These are phyloP conservation scores for Clarias fuscus DNA, from an alignment of 2,797 vertebrate genomes.

Conservation along the genomic window DNA sequence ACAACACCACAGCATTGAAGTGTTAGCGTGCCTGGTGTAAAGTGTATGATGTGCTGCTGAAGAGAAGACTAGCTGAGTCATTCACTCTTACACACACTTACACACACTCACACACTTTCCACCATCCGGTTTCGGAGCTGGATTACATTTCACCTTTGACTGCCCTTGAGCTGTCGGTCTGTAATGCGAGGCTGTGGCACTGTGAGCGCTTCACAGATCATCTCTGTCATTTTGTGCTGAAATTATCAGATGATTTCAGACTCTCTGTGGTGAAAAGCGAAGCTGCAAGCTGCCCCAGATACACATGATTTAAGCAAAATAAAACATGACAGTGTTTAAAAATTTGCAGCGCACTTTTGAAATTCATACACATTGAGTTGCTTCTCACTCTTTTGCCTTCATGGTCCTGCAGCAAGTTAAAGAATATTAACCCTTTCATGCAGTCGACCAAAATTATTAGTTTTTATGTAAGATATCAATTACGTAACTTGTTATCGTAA, in stretches of 20 bases:
- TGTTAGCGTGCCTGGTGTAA: conserved; percentile 23
- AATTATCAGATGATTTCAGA: neutral
- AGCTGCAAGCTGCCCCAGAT: conserved; percentile 18
- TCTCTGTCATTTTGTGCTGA: neutral
- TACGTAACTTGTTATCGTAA: neutral
- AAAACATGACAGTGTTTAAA: conserved; percentile 28
- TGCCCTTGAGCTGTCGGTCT: neutral
- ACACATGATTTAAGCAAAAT: conserved; percentile 17
- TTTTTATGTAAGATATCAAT: neutral
- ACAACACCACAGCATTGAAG: conserved; percentile 1
- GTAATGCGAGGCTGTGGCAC: neutral
- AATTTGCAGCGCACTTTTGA: conserved; percentile 1
- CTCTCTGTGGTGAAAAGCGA: neutral
- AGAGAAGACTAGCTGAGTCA: conserved; percentile 43
- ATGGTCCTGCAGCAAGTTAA: neutral
- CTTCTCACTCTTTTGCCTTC: neutral
- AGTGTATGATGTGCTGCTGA: conserved; percentile 24
- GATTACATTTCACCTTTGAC: neutral
- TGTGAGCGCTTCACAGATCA: neutral
- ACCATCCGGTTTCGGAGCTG: neutral
- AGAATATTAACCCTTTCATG: neutral
- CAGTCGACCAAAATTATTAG: neutral
- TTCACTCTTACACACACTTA: conserved; percentile 25
- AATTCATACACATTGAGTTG: neutral
- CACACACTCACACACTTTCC: conserved; percentile 5